Percentiles rank a stretch among this genome's conserved stretches.
Evolutionary conservation across 1,140 invertebrate species (phyloP).

Genomic region (Drosophila burlai): DNA sequence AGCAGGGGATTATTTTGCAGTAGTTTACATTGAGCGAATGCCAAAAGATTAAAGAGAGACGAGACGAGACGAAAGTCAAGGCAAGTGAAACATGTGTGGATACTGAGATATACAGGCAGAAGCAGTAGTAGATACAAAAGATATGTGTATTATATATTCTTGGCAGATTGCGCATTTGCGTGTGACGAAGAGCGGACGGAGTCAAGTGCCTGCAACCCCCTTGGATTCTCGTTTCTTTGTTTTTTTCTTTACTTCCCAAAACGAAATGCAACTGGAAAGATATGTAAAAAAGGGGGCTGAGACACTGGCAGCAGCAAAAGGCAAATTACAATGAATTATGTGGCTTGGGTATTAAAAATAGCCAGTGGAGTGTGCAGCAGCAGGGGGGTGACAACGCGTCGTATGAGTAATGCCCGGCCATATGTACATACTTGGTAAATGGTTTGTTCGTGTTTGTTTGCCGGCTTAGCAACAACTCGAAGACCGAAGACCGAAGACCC

Average conservation of each 20-base stretch:
- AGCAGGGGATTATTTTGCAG: conserved; percentile 10
- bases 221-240: conserved; percentile 1
- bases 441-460: conserved; percentile 40
- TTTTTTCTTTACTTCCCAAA: conserved; percentile 6
- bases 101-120: conserved; percentile 13
- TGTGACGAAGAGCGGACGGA: conserved; percentile 45
- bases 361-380: conserved; percentile 23
- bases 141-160: conserved; percentile 35
- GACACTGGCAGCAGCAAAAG: conserved; percentile 44
- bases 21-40: conserved; percentile 32
- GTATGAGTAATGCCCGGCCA: conserved; percentile 67
- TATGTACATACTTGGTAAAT: conserved; percentile 15
- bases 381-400: conserved; percentile 43
- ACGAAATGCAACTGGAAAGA: conserved; percentile 67
- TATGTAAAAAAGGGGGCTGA: conserved; percentile 47
- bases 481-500: conserved; percentile 15
- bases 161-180: conserved; percentile 65
- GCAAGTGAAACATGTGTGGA: conserved; percentile 37
- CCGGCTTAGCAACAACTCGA: conserved; percentile 49
- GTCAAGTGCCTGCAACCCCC: conserved; percentile 40
- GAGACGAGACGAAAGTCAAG: conserved; percentile 35
- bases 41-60: conserved; percentile 28
- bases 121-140: conserved; percentile 33
- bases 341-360: conserved; percentile 79
- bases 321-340: conserved; percentile 83